Percentiles rank a stretch among this genome's conserved stretches.
These are phyloP conservation scores for Coenobita brevimanus DNA, from an alignment of 1,140 invertebrate species.

Conservation along the genomic window DNA sequence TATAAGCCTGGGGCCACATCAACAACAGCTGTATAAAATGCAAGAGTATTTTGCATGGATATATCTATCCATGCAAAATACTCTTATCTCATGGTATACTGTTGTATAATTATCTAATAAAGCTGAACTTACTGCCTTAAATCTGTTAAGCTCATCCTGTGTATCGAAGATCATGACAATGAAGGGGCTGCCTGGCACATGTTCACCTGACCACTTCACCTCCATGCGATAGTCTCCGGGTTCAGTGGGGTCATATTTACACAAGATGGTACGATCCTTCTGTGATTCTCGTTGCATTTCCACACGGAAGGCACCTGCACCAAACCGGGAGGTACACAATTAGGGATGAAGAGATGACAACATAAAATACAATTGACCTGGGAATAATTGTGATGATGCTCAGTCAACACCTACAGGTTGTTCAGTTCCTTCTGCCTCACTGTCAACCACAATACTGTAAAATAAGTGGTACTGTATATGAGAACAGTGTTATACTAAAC, in stretches of 20 bases:
- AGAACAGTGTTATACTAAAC: too few species aligned
- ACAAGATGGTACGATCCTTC: constrained; percentile 97
- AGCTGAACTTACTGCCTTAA: constrained; percentile 70
- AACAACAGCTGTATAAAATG: too few species aligned
- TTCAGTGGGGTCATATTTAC: constrained; percentile 97
- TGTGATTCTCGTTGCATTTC: constrained; percentile 99
- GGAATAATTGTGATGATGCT: too few species aligned
- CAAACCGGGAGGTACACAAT: constrained; percentile 38
- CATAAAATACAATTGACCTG: not conserved
- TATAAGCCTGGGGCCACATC: too few species aligned
- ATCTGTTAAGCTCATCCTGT: constrained; percentile 90
- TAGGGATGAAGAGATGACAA: constrained; percentile 25
- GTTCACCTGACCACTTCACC: constrained; percentile 98
- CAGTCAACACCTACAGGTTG: too few species aligned
- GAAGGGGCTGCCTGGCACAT: constrained; percentile 98
- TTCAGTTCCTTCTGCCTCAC: too few species aligned
- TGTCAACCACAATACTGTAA: too few species aligned
- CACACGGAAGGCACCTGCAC: constrained; percentile 94
- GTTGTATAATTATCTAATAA: not conserved
- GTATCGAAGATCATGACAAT: constrained; percentile 99
- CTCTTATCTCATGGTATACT: too few species aligned
- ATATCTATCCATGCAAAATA: too few species aligned
- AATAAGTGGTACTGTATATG: too few species aligned
- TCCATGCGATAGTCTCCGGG: constrained; percentile 98
- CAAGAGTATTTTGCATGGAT: too few species aligned